Evolutionary conservation across 1,140 invertebrate species (phyloP).

Genomic region (Archivesica marissinica): DNA sequence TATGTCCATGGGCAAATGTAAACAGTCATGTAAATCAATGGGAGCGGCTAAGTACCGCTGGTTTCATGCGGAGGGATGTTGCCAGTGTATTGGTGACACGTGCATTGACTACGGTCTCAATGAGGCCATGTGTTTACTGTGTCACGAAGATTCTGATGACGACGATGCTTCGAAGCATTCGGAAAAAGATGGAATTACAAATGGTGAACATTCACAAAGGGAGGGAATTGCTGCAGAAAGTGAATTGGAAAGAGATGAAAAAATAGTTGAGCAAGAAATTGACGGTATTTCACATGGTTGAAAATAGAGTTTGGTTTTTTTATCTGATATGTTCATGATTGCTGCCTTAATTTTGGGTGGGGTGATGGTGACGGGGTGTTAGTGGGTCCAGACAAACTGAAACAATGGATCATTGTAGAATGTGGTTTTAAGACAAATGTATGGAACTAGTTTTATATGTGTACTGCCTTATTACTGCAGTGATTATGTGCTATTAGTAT

Average conservation of each 20-base stretch:
- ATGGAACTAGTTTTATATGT: too few species aligned
- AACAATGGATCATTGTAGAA: too few species aligned
- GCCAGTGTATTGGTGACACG: conserved; percentile 95
- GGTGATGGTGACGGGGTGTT: too few species aligned
- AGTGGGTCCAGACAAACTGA: too few species aligned
- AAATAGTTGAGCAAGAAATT: neutral
- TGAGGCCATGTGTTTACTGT: conserved; percentile 69
- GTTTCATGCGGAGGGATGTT: conserved; percentile 96
- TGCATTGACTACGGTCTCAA: conserved; percentile 94
- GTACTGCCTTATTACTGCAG: too few species aligned
- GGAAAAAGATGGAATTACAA: too few species aligned
- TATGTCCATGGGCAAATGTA: conserved; percentile 94
- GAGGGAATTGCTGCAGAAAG: neutral
- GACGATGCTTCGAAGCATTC: neutral
- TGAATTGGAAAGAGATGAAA: neutral
- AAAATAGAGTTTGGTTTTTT: too few species aligned
- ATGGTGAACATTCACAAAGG: neutral
- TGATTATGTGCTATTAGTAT: too few species aligned
- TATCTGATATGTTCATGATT: too few species aligned
- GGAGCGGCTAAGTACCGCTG: conserved; percentile 91
- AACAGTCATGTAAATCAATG: conserved; percentile 90
- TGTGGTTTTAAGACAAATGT: too few species aligned
- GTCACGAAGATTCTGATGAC: conserved; percentile 44
- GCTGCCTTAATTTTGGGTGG: too few species aligned
- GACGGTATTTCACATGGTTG: too few species aligned